phyloP scores from a whole-genome alignment of 2,113 vertebrate species.

The Elaphurus davidianus region DNA sequence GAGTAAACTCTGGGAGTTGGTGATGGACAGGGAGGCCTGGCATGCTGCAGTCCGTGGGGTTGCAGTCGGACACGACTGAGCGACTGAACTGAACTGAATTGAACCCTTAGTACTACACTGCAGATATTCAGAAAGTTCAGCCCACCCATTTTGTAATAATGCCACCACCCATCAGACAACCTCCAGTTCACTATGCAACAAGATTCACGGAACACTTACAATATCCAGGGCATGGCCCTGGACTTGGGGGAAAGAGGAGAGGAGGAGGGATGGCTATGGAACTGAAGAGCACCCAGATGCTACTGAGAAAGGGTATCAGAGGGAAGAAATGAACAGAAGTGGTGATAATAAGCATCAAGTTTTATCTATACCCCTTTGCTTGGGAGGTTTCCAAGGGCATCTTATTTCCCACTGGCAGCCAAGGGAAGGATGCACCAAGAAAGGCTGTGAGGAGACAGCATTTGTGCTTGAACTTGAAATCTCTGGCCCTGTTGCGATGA shows the following conservation, averaged over 20 bases:
- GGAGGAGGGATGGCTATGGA: accelerated
- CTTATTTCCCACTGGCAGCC: neutral
- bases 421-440: neutral
- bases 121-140: neutral
- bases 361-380: neutral
- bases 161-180: neutral
- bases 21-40: neutral
- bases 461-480: neutral
- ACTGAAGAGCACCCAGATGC: neutral
- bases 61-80: neutral
- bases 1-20: neutral
- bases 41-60: neutral
- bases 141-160: neutral
- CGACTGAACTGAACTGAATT: neutral
- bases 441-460: neutral
- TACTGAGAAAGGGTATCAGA: neutral
- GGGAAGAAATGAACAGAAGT: neutral
- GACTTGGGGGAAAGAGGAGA: neutral
- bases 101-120: no score
- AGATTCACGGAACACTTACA: neutral
- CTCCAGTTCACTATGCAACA: neutral
- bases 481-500: accelerated
- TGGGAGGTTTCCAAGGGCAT: neutral
- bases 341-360: neutral
- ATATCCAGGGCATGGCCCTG: accelerated